Base-by-base conservation (phyloP, 2,797 vertebrate genomes). In the Oreochromis grahami region DNA sequence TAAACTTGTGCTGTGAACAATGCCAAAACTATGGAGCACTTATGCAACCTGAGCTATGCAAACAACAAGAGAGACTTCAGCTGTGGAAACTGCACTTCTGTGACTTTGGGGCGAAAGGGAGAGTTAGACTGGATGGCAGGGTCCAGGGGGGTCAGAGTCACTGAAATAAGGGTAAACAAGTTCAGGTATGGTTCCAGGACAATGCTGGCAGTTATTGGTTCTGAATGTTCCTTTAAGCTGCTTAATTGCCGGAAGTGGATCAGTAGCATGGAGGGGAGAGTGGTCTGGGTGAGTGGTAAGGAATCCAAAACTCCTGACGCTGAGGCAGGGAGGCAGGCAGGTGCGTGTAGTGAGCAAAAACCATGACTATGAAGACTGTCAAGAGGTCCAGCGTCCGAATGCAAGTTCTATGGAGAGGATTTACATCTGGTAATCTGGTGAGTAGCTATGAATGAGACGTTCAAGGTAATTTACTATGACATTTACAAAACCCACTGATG, bases 291-390 rank as follows among this genome's bases (percentile, higher is more conserved):
- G 56, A 60, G 8, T 0, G 10, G 21, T 52, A 52, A 6, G 8
- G 8, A 58, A 58, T 58, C 26, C 15, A 58, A 58, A 3, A 58
- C 14, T 29, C 14, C 56, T 34, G 5, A 4, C 0, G 2, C 15
- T 58, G 55, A 32, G 55, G 55, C 45, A 48, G 45, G 14, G 14
- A 48, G 14, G 14, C 26, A 0, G 26, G 26, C 0, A 56, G 14
- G 15, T 19, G 15, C 1, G 55, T 58, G 5, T 2, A 19, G 29
- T 58, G 56, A 3, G 56, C 26, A 58, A 58, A 32, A 58, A 58
- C 26, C 29, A 58, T 6, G 0, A 58, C 26, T 32, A 0, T 58
- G 56, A 32, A 34, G 29, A 58, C 3, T 4, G 8, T 34, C 56
- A 34, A 6, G 56, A 34, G 56, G 9, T 60, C 15, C 29, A 60